phyloP scores from a whole-genome alignment of 2,888 invertebrate genomes.

The Cinara cedri region DNA sequence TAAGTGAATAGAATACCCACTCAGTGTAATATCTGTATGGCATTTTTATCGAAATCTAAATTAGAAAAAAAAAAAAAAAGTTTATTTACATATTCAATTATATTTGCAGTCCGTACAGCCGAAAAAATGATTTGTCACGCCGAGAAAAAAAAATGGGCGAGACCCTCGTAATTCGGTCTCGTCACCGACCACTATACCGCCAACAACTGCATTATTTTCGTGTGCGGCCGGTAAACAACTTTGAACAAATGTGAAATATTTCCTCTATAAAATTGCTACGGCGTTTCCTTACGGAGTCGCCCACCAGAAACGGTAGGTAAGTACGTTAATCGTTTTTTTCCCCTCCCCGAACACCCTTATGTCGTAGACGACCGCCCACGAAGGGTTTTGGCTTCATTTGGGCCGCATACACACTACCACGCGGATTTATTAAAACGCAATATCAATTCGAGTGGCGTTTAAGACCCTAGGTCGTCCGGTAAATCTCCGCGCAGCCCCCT shows the following conservation, averaged over 20 bases:
- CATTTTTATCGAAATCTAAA: too few relatives aligned
- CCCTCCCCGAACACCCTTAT: background rate
- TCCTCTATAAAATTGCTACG: conserved; percentile 14
- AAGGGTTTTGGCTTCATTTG: conserved; percentile 23
- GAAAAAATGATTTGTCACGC: too few relatives aligned
- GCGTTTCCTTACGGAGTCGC: conserved; percentile 23
- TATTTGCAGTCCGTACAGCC: too few relatives aligned
- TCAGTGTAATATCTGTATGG: too few relatives aligned
- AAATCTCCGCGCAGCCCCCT: conserved; percentile 32
- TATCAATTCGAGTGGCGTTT: conserved; percentile 34
- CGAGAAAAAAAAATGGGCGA: too few relatives aligned
- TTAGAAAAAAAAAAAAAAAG: too few relatives aligned
- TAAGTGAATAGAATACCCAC: too few relatives aligned
- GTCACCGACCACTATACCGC: too few relatives aligned
- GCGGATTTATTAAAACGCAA: conserved; percentile 52
- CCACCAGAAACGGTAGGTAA: conserved; percentile 5
- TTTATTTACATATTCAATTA: too few relatives aligned
- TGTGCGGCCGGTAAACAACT: conserved; percentile 10
- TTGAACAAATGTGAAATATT: conserved; percentile 21
- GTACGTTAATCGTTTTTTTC: conserved; percentile 49
- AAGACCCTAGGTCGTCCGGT: conserved; percentile 19
- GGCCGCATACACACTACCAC: conserved; percentile 7
- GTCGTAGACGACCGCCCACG: background rate
- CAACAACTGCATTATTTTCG: background rate
- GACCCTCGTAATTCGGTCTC: background rate